Evolutionary conservation across 2,797 vertebrate species (phyloP), one percentile per base, ranked within the genome.

Genomic region (Lepilemur septentrionalis): DNA sequence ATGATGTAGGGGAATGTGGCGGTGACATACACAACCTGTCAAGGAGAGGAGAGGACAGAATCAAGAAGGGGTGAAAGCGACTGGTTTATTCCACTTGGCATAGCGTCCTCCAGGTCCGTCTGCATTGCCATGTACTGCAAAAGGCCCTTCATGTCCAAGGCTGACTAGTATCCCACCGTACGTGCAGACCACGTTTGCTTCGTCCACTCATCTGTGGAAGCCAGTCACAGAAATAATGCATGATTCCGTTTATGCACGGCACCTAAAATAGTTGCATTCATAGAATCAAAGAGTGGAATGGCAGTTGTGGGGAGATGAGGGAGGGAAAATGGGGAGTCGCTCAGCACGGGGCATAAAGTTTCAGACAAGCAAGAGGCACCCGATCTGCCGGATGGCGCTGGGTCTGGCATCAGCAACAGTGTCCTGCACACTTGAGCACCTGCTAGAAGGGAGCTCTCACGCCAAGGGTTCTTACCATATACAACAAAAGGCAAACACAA

Each of bases 1-100:
- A 99, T 99, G 96, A 99, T 81, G 18, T 99, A 99, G 59, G 99
- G 99, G 76, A 99, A 99, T 0, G 99, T 99, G 5, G 99, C 99
- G 0, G 99, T 99, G 73, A 99, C 99, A 0, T 99, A 99, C 2
- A 99, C 99, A 67, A 99, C 99, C 99, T 99, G 97, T 46, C 20
- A 85, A 92, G 61, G 90, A 93, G 43, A 65, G 94, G 69, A 88
- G 28, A 93, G 23, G 4, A 73, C 9, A 93, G 20, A 22, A 88
- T 76, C 91, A 95, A 11, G 81, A 82, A 76, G 22, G 4, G 17
- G 73, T 9, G 61, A n/a, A 1, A 7, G 35, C 10, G 11, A 30
- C 8, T 6, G 48, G 18, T 30, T 52, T n/a, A 5, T 11, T 69
- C 76, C 50, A n/a, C 43, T 28, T 2, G 13, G 43, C 35, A 32